Conservation (phyloP, 2,113 vertebrate genomes). For the Daboia siamensis region DNA sequence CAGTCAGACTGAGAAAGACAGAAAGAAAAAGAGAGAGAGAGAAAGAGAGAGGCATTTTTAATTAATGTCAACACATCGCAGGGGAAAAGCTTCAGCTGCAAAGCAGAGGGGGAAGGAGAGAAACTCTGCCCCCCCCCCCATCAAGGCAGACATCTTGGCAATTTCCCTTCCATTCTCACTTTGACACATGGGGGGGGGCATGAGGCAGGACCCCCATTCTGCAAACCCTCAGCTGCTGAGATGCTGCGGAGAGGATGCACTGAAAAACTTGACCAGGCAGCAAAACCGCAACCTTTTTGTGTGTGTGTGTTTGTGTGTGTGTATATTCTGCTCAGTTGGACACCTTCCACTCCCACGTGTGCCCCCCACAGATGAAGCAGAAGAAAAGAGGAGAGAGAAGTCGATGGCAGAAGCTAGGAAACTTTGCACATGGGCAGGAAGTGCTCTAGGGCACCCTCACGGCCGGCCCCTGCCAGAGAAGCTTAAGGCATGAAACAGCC, state of each 20-base stretch:
- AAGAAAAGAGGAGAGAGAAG: constrained; percentile 7
- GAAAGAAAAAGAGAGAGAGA: too few species aligned
- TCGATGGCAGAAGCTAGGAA: not conserved
- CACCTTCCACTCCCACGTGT: not conserved
- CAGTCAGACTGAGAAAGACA: too few species aligned
- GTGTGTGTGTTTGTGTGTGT: too few species aligned
- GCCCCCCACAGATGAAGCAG: constrained; percentile 12
- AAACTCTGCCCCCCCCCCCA: not conserved
- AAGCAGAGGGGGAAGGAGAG: not conserved
- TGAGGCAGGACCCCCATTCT: constrained; percentile 57
- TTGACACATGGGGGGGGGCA: constrained; percentile 57
- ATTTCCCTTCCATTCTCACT: constrained; percentile 59
- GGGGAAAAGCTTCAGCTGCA: constrained; percentile 53
- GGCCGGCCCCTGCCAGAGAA: not conserved
- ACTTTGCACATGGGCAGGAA: not conserved
- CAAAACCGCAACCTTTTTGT: not conserved
- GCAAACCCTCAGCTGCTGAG: constrained; percentile 53
- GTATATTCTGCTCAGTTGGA: constrained; percentile 47
- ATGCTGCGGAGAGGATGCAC: not conserved
- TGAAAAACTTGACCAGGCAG: not conserved
- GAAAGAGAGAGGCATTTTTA: constrained; percentile 21
- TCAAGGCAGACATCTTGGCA: constrained; percentile 47
- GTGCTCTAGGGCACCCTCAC: not conserved
- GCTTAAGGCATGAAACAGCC: not conserved
- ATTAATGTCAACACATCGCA: constrained; percentile 54